Percentiles rank a stretch among this genome's conserved stretches.
These are phyloP conservation scores for Pristionchus mayeri DNA, from an alignment of 2,888 invertebrate genomes.

Conservation along the genomic window DNA sequence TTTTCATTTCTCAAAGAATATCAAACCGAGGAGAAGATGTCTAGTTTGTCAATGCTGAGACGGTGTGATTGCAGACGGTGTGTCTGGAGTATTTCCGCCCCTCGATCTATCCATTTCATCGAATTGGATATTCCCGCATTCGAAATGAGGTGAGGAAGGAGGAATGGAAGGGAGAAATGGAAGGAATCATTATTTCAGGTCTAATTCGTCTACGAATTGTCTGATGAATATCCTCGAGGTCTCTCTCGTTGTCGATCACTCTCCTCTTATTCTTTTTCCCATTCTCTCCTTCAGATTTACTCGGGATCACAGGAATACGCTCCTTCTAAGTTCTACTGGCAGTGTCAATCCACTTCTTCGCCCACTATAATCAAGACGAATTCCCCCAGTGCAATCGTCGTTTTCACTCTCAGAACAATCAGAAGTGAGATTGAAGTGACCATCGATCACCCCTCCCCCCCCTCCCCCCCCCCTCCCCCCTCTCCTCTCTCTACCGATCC, in stretches of 20 bases:
- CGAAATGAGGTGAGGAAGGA: constrained; percentile 8
- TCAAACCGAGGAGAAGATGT: too few relatives aligned
- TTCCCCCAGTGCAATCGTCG: constrained; percentile 24
- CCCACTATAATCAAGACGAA: not conserved
- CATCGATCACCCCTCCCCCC: too few relatives aligned
- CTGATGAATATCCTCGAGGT: constrained; percentile 17
- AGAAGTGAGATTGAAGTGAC: not conserved
- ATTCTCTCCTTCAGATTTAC: not conserved
- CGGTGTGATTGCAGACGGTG: too few relatives aligned
- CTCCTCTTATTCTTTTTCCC: not conserved
- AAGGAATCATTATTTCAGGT: not conserved
- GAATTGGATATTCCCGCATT: constrained; percentile 36
- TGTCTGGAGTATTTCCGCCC: constrained; percentile 28
- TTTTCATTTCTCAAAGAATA: too few relatives aligned
- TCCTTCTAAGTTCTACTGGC: not conserved
- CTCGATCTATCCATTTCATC: not conserved
- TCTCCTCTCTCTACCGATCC: too few relatives aligned
- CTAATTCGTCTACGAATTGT: not conserved
- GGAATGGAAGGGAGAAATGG: not conserved
- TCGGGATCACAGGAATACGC: not conserved
- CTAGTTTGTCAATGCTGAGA: too few relatives aligned
- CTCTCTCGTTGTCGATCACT: not conserved
- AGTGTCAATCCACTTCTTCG: not conserved
- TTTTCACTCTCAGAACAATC: not conserved
- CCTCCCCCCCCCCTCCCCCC: too few relatives aligned